phyloP scores from a whole-genome alignment of 2,888 invertebrate genomes.

The Atethmia centrago region DNA sequence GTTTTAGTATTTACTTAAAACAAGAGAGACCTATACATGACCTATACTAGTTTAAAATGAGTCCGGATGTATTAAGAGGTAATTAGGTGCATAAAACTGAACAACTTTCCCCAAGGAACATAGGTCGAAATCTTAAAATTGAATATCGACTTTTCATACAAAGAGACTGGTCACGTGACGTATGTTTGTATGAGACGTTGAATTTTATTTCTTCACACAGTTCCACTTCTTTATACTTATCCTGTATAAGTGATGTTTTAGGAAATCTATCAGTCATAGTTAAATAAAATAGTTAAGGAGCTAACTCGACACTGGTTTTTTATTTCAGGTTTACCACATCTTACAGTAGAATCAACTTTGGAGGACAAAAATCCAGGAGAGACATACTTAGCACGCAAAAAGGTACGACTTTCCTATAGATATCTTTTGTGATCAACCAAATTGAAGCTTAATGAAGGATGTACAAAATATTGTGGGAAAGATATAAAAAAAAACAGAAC shows the following conservation, averaged over 20 bases:
- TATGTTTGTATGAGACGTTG: too few species aligned
- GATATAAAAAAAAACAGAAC: background rate
- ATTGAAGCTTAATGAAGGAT: background rate
- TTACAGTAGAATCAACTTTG: slow-evolving; percentile 68
- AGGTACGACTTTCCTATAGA: slow-evolving; percentile 24
- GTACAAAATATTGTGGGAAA: background rate
- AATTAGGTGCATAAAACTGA: too few species aligned
- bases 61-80: too few species aligned
- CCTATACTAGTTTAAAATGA: too few species aligned
- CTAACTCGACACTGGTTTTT: background rate
- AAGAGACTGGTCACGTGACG: too few species aligned
- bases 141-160: too few species aligned
- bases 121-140: too few species aligned
- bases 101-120: too few species aligned
- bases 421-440: background rate
- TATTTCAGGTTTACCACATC: slow-evolving; percentile 73
- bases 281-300: background rate
- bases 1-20: background rate
- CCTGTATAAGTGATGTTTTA: background rate
- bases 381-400: slow-evolving; percentile 66
- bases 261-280: background rate
- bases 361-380: slow-evolving; percentile 73
- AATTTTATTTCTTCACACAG: too few species aligned
- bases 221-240: too few species aligned
- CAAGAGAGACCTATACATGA: background rate